Evolutionary conservation across 2,797 vertebrate genomes (phyloP).

Genomic region (Sebastolobus altivelis): DNA sequence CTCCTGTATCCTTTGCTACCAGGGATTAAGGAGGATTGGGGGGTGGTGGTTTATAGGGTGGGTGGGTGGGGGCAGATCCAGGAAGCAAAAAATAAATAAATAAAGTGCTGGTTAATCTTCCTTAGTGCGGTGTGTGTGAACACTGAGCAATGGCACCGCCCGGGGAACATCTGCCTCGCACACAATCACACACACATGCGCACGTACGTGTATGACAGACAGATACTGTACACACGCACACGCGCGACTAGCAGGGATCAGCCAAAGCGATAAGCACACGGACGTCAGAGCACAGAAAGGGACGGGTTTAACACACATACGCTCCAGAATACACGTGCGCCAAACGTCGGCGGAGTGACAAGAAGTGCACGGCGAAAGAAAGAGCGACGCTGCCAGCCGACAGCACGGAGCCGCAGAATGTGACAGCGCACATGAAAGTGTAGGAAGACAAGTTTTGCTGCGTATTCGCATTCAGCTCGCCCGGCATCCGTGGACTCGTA

Average conservation of each 20-base stretch:
- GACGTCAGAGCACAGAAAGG: constrained; percentile 69
- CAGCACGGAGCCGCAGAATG: constrained; percentile 40
- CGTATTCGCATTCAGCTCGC: constrained; percentile 32
- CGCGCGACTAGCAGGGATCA: constrained; percentile 77
- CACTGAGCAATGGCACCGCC: constrained; percentile 77
- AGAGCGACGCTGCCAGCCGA: constrained; percentile 30
- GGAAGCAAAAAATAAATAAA: constrained; percentile 81
- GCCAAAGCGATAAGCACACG: constrained; percentile 85
- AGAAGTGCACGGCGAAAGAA: constrained; percentile 26
- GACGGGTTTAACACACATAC: constrained; percentile 64
- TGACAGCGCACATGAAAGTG: constrained; percentile 69
- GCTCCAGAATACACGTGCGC: constrained; percentile 6
- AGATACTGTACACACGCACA: constrained; percentile 59
- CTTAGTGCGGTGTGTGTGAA: constrained; percentile 73
- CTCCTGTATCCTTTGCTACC: constrained; percentile 45
- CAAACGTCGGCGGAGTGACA: constrained; percentile 30
- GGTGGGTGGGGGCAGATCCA: constrained; percentile 54
- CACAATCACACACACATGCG: constrained; percentile 47
- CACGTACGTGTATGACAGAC: not conserved
- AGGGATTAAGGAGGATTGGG: constrained; percentile 77
- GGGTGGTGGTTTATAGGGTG: constrained; percentile 23
- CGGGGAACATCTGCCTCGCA: constrained; percentile 84
- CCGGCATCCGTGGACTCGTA: constrained; percentile 27
- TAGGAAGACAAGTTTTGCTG: constrained; percentile 46
- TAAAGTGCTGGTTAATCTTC: constrained; percentile 81